Base-by-base conservation (phyloP, 2,113 vertebrate species). In the Psittacus erithacus region DNA sequence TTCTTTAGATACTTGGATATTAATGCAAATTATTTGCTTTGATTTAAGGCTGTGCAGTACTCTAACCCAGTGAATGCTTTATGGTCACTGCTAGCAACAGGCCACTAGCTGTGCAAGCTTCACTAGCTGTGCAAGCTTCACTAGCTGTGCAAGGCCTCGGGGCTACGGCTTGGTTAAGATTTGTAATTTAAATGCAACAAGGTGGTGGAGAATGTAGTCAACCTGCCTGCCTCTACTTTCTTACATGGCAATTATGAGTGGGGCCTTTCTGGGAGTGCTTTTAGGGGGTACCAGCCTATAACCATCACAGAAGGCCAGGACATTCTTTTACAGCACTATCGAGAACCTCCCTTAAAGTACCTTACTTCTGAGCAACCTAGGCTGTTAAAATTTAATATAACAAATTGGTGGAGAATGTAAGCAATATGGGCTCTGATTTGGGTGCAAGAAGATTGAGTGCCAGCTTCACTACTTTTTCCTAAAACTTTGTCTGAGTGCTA, bases 271-370 rank as follows among this genome's bases (percentile, higher is more conserved):
- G 44, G 25, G 25, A 70, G 35, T 22, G 29, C 2, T 74, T 93
- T 62, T 74, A 49, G 16, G 5, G 10, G 6, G 6, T 33, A 44
- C 11, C 17, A 83, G 17, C 7, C 27, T 71, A 17, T 12, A 73
- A 4, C 8, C 25, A 60, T 27, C 1, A 3, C 22, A 77, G 22
- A 68, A 38, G 0, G 0, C 47, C 39, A 73, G 35, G 64, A 68
- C 3, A 6, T 6, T 3, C 64, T 84, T 22, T 55, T 64, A n/a
- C 4, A 18, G 3, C 9, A n/a, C 4, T 63, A 24, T 27, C 27
- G 89, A 83, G n/a, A 63, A 35, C 20, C 17, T 52, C 23, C 43
- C 11, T 52, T 79, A 14, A 59, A 71, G 17, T 39, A 79, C 7
- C 12, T 55, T 43, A 53, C 9, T 28, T 74, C 46, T 20, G 7